Percentiles rank a stretch among this genome's conserved stretches.
Conservation (phyloP, 2,797 vertebrate species). For the Momotus momota region DNA sequence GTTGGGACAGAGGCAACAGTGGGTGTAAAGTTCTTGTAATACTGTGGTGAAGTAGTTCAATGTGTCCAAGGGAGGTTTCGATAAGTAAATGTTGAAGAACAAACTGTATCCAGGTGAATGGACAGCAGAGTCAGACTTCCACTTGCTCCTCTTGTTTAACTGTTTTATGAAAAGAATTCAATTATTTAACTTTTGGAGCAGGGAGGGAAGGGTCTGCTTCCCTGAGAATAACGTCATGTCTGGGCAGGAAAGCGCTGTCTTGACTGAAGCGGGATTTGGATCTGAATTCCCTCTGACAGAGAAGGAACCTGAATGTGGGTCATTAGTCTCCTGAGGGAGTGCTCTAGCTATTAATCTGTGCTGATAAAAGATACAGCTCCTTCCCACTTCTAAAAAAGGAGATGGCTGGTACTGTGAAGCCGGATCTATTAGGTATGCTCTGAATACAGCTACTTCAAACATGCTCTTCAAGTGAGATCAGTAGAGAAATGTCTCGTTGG, state of each 20-base stretch:
- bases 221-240: fast-evolving
- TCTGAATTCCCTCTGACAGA: not conserved
- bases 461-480: not conserved
- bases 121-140: not conserved
- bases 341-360: not conserved
- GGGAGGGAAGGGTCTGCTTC: not conserved
- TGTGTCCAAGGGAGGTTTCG: not conserved
- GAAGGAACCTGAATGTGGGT: not conserved
- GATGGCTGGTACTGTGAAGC: not conserved
- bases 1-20: not conserved
- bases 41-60: not conserved
- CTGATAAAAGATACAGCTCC: not conserved
- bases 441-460: not conserved
- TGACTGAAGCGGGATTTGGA: not conserved
- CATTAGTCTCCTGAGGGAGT: not conserved
- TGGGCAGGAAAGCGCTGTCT: fast-evolving
- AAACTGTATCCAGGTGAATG: not conserved
- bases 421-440: not conserved
- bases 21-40: not conserved
- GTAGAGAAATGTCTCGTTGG: not conserved
- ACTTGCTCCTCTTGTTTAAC: not conserved
- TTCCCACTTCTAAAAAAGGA: not conserved
- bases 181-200: not conserved
- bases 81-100: not conserved
- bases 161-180: not conserved